Conservation (phyloP, 2,888 invertebrate species). For the Papilio elwesi region DNA sequence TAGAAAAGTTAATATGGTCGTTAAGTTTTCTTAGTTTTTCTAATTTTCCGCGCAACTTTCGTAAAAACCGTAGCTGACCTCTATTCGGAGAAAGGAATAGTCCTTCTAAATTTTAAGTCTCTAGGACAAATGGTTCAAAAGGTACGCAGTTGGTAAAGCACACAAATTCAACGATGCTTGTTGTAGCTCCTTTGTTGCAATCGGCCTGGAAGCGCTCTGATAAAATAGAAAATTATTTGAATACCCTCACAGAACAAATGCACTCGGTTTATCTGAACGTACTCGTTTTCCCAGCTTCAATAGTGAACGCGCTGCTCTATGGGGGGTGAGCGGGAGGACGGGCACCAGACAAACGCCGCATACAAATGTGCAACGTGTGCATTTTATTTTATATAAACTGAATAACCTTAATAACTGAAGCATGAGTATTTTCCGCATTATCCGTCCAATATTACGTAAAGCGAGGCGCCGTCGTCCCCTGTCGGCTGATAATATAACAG, state of each 20-base stretch:
- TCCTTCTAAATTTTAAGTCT: too few relatives aligned
- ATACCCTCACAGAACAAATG: conserved; percentile 7
- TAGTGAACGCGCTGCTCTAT: neutral
- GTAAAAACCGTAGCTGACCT: too few relatives aligned
- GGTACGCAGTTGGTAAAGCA: neutral
- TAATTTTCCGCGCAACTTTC: too few relatives aligned
- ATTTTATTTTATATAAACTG: conserved; percentile 27
- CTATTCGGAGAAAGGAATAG: too few relatives aligned
- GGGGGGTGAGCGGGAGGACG: neutral
- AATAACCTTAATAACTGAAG: conserved; percentile 33
- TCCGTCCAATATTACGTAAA: conserved; percentile 25
- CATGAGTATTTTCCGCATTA: conserved; percentile 30
- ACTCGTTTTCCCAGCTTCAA: neutral
- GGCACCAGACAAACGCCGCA: conserved; percentile 12
- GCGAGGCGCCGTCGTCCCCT: conserved; percentile 2
- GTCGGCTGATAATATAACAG: conserved; percentile 1
- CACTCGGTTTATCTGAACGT: conserved; percentile 9
- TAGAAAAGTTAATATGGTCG: too few relatives aligned
- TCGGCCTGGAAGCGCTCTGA: neutral
- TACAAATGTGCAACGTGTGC: conserved; percentile 25
- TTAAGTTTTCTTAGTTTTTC: too few relatives aligned
- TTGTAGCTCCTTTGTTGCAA: neutral
- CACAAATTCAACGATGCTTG: neutral
- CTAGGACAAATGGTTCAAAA: too few relatives aligned
- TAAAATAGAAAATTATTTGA: conserved; percentile 4